These are phyloP conservation scores for Pantherophis guttatus DNA, from an alignment of 2,113 vertebrate genomes.

Conservation along the genomic window DNA sequence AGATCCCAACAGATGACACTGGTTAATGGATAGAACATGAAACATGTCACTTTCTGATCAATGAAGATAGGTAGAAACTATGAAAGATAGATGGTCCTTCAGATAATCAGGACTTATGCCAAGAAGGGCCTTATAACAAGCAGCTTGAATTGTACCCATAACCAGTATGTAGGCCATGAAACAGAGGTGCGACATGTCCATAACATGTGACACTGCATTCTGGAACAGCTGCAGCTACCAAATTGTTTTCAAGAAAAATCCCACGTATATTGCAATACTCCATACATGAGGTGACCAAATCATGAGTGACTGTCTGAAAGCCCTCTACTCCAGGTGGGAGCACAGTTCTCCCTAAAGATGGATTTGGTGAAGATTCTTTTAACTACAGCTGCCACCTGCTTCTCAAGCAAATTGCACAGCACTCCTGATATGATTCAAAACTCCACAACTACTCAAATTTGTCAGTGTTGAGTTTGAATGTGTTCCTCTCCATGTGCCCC, in stretches of 20 bases:
- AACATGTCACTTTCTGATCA: background rate
- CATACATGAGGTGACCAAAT: background rate
- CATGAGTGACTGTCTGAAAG: background rate
- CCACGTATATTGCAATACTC: background rate
- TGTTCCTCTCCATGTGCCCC: background rate
- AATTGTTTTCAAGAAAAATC: background rate
- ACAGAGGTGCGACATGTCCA: background rate
- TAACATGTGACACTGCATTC: background rate
- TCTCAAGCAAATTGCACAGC: background rate
- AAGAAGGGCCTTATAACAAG: background rate
- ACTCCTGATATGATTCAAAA: background rate
- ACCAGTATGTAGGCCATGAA: background rate
- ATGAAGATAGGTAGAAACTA: background rate
- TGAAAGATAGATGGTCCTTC: background rate
- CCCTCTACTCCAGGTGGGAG: background rate
- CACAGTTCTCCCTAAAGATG: background rate
- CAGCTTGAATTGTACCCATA: background rate
- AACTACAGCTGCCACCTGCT: background rate
- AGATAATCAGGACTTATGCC: background rate
- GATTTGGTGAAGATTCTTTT: background rate
- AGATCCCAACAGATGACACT: background rate
- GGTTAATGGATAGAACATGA: background rate
- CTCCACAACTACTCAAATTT: background rate
- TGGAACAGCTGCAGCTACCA: background rate
- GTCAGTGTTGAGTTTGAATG: background rate